These are phyloP conservation scores for Tetramorium alpestre DNA, from an alignment of 1,140 invertebrate species.

Conservation along the genomic window DNA sequence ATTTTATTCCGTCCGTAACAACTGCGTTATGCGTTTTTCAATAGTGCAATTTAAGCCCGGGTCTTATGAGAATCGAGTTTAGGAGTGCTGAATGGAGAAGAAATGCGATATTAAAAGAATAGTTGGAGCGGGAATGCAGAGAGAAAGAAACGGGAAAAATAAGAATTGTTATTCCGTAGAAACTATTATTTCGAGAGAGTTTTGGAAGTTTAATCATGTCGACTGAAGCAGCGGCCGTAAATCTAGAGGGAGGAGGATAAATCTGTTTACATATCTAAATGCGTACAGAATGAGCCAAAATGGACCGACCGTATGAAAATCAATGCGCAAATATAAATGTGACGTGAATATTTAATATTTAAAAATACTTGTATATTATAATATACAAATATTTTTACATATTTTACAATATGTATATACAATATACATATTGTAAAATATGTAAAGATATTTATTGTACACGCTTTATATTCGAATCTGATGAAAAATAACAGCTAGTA, in stretches of 20 bases:
- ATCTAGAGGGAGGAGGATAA: background rate
- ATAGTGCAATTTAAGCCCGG: conserved; percentile 3
- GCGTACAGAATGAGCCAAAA: background rate
- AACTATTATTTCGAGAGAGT: conserved; percentile 13
- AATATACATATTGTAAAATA: too few species aligned
- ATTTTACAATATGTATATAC: too few species aligned
- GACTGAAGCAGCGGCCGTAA: background rate
- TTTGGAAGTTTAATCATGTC: background rate
- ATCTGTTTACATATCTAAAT: background rate
- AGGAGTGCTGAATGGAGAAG: conserved; percentile 23
- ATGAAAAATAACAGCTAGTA: background rate
- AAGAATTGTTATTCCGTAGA: conserved; percentile 13
- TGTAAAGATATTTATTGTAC: too few species aligned
- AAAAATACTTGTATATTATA: background rate
- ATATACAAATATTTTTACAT: too few species aligned
- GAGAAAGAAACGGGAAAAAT: background rate
- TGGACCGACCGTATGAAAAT: background rate
- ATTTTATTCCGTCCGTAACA: background rate
- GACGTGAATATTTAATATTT: background rate
- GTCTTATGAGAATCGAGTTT: conserved; percentile 8
- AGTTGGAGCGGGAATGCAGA: background rate
- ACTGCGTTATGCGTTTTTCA: conserved; percentile 35
- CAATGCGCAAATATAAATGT: background rate
- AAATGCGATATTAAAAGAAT: conserved; percentile 13
- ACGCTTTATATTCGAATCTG: background rate